Evolutionary conservation across 2,797 vertebrate species (phyloP).

Genomic region (Chiloscyllium punctatum): DNA sequence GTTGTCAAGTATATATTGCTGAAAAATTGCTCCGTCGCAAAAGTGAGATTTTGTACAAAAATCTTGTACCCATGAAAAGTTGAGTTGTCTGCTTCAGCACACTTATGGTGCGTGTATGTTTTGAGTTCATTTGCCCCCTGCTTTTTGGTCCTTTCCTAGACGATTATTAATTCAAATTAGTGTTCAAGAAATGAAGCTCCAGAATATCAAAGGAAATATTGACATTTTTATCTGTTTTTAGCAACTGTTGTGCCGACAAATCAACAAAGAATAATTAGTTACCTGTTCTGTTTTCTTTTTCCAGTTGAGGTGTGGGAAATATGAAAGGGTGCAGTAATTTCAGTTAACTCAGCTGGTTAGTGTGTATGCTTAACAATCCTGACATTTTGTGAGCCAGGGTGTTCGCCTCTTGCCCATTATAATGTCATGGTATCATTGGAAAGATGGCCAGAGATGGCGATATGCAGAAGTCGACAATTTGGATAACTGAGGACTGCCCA

Average conservation of each 20-base stretch:
- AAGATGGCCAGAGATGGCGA: too few species aligned
- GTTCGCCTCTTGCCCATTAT: background rate
- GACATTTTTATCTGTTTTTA: background rate
- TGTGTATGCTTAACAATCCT: background rate
- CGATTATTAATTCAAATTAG: background rate
- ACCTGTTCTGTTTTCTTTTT: background rate
- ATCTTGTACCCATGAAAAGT: background rate
- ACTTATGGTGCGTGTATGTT: background rate
- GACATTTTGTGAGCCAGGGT: background rate
- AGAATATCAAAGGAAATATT: background rate
- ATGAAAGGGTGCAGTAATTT: background rate
- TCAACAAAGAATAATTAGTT: background rate
- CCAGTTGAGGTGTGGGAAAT: background rate
- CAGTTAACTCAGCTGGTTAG: background rate
- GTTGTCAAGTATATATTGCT: background rate
- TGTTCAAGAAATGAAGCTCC: background rate
- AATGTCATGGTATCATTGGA: too few species aligned
- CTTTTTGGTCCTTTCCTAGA: background rate
- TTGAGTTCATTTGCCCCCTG: background rate
- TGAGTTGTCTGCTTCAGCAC: background rate
- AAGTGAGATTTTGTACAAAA: too few species aligned
- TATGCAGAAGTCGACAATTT: too few species aligned
- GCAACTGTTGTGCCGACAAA: background rate
- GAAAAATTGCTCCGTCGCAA: background rate
- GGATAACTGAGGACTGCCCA: too few species aligned